phyloP scores from a whole-genome alignment of 2,113 vertebrate genomes.

The Aphyosemion australe region DNA sequence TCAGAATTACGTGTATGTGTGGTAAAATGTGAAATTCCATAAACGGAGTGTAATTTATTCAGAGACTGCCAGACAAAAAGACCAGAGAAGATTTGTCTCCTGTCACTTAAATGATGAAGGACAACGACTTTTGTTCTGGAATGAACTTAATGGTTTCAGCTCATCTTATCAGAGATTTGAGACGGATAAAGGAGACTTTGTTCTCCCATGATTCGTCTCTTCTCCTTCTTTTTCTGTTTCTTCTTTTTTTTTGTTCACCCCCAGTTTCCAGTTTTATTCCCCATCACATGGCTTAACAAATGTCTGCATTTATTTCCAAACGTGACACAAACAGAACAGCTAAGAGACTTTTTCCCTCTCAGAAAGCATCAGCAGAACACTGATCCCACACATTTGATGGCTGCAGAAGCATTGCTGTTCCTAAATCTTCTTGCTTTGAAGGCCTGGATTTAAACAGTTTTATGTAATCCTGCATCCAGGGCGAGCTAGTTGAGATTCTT shows the following conservation, averaged over 20 bases:
- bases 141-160: constrained; percentile 7
- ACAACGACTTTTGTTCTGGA: neutral
- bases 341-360: constrained; percentile 24
- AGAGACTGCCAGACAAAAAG: neutral
- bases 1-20: neutral
- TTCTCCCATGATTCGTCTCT: neutral
- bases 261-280: constrained; percentile 14
- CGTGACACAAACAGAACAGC: constrained; percentile 20
- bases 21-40: neutral
- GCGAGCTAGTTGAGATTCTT: constrained; percentile 40
- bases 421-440: constrained; percentile 60
- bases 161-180: constrained; percentile 18
- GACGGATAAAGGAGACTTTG: neutral
- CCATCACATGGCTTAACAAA: constrained; percentile 24
- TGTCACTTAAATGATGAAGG: neutral
- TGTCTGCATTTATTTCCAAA: constrained; percentile 14
- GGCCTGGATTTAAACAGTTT: constrained; percentile 57
- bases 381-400: constrained; percentile 60
- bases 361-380: constrained; percentile 42
- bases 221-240: neutral
- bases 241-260: too few relatives aligned
- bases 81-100: neutral
- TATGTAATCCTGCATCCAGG: constrained; percentile 59
- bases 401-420: constrained; percentile 55
- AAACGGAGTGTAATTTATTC: neutral